Evolutionary conservation across 2,113 vertebrate species (phyloP).

Genomic region (Irena cyanogastra): DNA sequence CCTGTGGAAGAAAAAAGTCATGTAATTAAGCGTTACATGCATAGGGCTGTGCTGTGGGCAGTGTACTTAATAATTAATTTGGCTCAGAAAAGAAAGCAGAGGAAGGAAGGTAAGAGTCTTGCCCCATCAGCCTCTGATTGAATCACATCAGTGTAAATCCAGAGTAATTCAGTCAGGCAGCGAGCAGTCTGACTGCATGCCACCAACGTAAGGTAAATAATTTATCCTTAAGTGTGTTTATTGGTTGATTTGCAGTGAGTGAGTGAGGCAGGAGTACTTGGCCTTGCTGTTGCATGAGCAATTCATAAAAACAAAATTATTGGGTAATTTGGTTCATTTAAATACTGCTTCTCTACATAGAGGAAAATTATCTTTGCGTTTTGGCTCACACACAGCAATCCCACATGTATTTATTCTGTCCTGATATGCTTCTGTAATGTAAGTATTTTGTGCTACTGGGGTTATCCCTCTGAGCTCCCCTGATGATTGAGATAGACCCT

Average conservation of each 20-base stretch:
- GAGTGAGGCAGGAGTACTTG: slow-evolving; percentile 18
- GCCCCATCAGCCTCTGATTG: slow-evolving; percentile 9
- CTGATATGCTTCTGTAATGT: background rate
- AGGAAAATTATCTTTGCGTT: slow-evolving; percentile 25
- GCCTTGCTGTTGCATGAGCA: slow-evolving; percentile 23
- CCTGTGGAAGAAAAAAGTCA: background rate
- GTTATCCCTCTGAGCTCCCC: background rate
- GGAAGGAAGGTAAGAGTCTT: background rate
- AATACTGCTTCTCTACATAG: slow-evolving; percentile 3
- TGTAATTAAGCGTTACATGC: background rate
- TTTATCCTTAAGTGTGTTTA: slow-evolving; percentile 23
- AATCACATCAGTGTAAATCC: slow-evolving; percentile 26
- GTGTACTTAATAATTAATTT: background rate
- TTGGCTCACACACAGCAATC: slow-evolving; percentile 11
- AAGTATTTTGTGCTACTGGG: background rate
- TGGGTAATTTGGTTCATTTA: slow-evolving; percentile 45
- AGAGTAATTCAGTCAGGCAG: slow-evolving; percentile 8
- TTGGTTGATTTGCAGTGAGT: slow-evolving; percentile 24
- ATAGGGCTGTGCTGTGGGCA: slow-evolving; percentile 6
- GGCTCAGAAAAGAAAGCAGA: slow-evolving; percentile 14
- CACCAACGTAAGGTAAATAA: slow-evolving; percentile 32
- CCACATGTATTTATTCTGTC: slow-evolving; percentile 14
- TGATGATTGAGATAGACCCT: background rate
- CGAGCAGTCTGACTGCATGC: background rate
- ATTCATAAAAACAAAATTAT: slow-evolving; percentile 49